Conservation (phyloP, 2,113 vertebrate species). For the Saguinus midas region DNA sequence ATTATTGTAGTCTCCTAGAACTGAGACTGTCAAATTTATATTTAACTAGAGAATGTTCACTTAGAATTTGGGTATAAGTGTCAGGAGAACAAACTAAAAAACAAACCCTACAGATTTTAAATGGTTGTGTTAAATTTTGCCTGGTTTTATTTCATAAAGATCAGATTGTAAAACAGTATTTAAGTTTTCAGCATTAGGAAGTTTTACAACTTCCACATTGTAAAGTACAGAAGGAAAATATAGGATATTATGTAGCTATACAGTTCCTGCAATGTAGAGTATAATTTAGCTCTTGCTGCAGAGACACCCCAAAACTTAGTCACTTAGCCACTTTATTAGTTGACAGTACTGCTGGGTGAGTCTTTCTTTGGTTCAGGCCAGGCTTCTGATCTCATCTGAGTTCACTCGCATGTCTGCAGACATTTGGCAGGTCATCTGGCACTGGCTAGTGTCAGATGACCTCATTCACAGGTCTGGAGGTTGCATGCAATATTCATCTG, state of each 20-base stretch:
- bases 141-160: not conserved
- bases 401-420: not conserved
- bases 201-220: not conserved
- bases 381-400: not conserved
- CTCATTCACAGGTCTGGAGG: not conserved
- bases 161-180: not conserved
- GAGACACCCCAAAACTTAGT: not conserved
- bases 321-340: not conserved
- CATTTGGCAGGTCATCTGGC: not conserved
- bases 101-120: not conserved
- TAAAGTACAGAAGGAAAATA: not conserved
- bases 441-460: not conserved
- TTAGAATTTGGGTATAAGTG: not conserved
- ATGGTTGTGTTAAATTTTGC: not conserved
- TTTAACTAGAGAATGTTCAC: not conserved
- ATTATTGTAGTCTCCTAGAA: not conserved
- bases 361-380: not conserved
- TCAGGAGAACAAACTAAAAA: not conserved
- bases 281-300: not conserved
- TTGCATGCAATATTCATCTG: not conserved
- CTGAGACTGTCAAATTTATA: not conserved
- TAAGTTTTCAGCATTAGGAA: not conserved
- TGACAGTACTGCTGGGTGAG: not conserved
- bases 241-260: not conserved
- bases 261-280: not conserved